Evolutionary conservation across 2,888 invertebrate species (phyloP).

Genomic region (Chloromyia formosa): DNA sequence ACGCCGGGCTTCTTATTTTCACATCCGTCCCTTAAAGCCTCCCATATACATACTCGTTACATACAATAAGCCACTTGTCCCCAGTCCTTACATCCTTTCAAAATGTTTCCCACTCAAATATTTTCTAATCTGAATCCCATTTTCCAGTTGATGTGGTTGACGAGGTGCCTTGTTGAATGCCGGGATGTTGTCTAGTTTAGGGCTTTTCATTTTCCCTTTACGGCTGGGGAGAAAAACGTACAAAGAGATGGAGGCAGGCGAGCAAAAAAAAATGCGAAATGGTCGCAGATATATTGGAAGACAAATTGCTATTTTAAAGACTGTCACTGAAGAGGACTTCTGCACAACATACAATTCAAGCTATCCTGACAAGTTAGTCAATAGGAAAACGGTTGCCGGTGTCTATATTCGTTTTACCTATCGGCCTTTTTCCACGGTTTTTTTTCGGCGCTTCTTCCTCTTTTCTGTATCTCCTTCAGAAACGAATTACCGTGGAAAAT

Average conservation of each 20-base stretch:
- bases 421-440: too few species aligned
- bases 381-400: too few species aligned
- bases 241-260: background rate
- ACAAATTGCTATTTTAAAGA: conserved; percentile 11
- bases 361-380: too few species aligned
- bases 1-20: background rate
- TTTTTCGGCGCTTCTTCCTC: background rate
- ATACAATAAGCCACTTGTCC: too few species aligned
- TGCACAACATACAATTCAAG: too few species aligned
- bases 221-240: background rate
- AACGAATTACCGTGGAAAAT: background rate
- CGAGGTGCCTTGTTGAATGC: background rate
- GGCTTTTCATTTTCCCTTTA: background rate
- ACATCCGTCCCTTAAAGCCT: background rate
- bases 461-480: background rate
- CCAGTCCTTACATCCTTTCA: too few species aligned
- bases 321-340: background rate
- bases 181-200: background rate
- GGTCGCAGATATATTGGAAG: background rate
- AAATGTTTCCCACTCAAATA: background rate
- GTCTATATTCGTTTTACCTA: too few species aligned
- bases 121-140: conserved; percentile 21
- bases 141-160: conserved; percentile 23
- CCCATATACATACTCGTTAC: background rate
- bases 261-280: background rate